A percentile compares a stretch with the other conserved stretches of the same genome.
Evolutionary conservation across 2,888 invertebrate species (phyloP).

Genomic region (Volucella bombylans): DNA sequence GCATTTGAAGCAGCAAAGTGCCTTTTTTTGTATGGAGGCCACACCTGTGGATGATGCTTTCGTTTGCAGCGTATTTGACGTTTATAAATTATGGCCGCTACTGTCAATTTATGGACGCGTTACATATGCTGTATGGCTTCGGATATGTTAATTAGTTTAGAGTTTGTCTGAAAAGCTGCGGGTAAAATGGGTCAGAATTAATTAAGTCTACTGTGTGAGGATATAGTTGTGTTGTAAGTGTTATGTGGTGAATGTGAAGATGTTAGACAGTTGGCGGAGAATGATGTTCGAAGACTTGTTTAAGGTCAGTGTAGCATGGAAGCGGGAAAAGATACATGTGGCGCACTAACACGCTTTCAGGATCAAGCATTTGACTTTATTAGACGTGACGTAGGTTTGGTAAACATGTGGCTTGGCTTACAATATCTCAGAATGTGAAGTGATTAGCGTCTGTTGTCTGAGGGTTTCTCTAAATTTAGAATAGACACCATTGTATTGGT

Average conservation of each 20-base stretch:
- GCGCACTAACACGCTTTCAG: no score
- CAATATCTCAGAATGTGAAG: no score
- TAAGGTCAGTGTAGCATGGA: conserved; percentile 6
- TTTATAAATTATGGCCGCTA: conserved; percentile 72
- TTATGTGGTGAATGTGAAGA: no score
- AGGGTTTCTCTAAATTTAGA: no score
- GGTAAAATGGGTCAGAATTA: conserved; percentile 68
- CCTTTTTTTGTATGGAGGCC: conserved; percentile 45
- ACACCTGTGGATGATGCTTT: conserved; percentile 64
- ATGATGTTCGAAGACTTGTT: neutral
- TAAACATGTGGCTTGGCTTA: no score
- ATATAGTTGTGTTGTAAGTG: neutral
- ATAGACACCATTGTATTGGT: no score
- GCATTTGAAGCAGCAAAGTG: conserved; percentile 6
- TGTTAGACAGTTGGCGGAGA: no score
- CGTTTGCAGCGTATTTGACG: conserved; percentile 52
- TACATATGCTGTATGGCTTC: conserved; percentile 40
- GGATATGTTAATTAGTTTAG: conserved; percentile 46
- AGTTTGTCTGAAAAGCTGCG: conserved; percentile 35
- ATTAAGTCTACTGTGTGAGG: conserved; percentile 44
- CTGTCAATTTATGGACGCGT: conserved; percentile 64
- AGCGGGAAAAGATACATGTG: neutral
- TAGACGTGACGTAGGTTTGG: no score
- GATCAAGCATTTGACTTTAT: no score
- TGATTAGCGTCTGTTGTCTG: no score